These are phyloP conservation scores for Lasioglossum marginatum DNA, from an alignment of 2,888 invertebrate species.

Conservation along the genomic window DNA sequence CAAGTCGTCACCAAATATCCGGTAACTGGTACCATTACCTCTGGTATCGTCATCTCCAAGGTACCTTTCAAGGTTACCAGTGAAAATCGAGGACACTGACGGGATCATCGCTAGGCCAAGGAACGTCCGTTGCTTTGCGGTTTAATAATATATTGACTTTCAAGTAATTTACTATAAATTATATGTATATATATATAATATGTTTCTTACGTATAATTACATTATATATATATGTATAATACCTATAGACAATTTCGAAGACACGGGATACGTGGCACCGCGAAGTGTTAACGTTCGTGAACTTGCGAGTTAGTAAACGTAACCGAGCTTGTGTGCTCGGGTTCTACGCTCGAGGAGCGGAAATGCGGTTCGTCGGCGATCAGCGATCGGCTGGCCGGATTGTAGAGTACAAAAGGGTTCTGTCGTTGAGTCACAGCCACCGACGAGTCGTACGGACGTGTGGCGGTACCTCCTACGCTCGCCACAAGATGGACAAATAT, in stretches of 20 bases:
- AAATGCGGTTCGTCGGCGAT: constrained; percentile 1
- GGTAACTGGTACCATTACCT: too few species aligned
- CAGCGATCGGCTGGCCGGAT: not conserved
- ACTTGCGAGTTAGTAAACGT: constrained; percentile 8
- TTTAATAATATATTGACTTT: constrained; percentile 23
- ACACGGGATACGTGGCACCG: constrained; percentile 21
- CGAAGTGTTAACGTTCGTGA: constrained; percentile 2
- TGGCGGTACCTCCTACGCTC: too few species aligned
- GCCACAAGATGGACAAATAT: too few species aligned
- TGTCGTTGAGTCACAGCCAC: not conserved
- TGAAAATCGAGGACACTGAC: not conserved
- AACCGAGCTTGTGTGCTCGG: not conserved
- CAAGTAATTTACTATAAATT: constrained; percentile 24
- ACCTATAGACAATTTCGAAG: constrained; percentile 24
- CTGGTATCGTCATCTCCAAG: not conserved
- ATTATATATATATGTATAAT: constrained; percentile 21
- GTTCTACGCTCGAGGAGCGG: not conserved
- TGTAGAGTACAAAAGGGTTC: constrained; percentile 15
- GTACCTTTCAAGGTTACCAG: not conserved
- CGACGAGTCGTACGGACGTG: not conserved
- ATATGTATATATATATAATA: constrained; percentile 19
- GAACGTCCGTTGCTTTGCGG: not conserved
- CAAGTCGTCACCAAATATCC: too few species aligned
- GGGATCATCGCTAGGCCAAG: not conserved
- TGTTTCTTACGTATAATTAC: constrained; percentile 16